phyloP scores from a whole-genome alignment of 1,140 invertebrate species.

The Melanaphis sacchari region DNA sequence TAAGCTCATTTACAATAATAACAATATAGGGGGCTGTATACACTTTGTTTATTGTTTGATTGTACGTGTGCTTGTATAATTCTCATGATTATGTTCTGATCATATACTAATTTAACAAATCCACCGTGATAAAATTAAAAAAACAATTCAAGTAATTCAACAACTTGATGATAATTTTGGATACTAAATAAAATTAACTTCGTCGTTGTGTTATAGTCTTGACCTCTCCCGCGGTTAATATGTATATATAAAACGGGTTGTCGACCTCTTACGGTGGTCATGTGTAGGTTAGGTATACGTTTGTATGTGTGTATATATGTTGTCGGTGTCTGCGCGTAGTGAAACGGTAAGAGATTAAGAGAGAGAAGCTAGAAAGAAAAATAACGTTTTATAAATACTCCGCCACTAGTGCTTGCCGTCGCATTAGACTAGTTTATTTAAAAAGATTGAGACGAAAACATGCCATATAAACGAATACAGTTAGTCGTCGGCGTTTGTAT shows the following conservation, averaged over 20 bases:
- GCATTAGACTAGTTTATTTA: constrained; percentile 35
- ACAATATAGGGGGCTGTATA: not conserved
- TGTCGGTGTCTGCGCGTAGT: not conserved
- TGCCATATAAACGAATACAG: constrained; percentile 3
- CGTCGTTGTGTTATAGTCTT: not conserved
- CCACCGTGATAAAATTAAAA: not conserved
- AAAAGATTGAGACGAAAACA: not conserved
- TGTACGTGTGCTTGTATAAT: not conserved
- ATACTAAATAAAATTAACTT: not conserved
- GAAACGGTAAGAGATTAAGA: not conserved
- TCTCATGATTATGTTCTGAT: not conserved
- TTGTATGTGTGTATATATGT: too few relatives aligned
- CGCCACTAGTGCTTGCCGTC: not conserved
- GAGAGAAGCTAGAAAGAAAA: not conserved
- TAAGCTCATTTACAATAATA: not conserved
- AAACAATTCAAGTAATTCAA: not conserved
- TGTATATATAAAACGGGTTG: constrained; percentile 42
- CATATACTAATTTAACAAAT: constrained; percentile 1
- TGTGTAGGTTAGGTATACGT: not conserved
- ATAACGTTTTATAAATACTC: constrained; percentile 41
- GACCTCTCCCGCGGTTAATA: constrained; percentile 41
- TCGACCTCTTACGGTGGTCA: constrained; percentile 43
- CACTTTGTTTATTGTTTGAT: constrained; percentile 8
- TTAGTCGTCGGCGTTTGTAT: not conserved
- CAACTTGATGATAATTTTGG: not conserved